A percentile compares a stretch with the other conserved stretches of the same genome.
These are phyloP conservation scores for Cephus pulcher DNA, from an alignment of 2,888 invertebrate species.

Conservation along the genomic window DNA sequence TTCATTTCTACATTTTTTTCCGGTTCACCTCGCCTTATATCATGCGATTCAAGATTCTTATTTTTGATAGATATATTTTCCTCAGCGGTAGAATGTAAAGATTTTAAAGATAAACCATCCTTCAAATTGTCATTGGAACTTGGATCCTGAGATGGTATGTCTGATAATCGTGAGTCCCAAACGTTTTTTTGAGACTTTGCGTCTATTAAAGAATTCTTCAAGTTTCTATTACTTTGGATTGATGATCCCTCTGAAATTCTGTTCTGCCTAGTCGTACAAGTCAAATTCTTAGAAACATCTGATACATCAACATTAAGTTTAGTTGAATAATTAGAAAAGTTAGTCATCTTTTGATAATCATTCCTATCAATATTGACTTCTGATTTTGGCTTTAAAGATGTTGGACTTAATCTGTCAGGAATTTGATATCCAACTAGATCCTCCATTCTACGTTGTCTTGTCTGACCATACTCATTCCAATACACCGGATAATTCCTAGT, in stretches of 20 bases:
- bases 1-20: background rate
- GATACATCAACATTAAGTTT: background rate
- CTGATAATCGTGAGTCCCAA: conserved; percentile 12
- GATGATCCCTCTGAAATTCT: background rate
- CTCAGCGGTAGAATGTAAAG: background rate
- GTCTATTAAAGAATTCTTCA: background rate
- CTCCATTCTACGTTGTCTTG: background rate
- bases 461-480: background rate
- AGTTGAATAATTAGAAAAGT: background rate
- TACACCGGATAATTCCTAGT: background rate
- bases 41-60: background rate
- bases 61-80: background rate
- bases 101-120: background rate
- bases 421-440: background rate
- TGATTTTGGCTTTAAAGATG: background rate
- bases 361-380: background rate
- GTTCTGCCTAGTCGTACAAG: background rate
- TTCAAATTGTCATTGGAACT: background rate
- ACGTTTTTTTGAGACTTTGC: background rate
- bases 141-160: conserved; percentile 5
- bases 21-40: background rate
- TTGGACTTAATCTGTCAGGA: background rate
- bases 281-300: background rate
- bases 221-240: background rate
- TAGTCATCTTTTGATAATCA: background rate